Base-by-base conservation (phyloP, 2,113 vertebrate genomes). In the Notiomystis cincta region DNA sequence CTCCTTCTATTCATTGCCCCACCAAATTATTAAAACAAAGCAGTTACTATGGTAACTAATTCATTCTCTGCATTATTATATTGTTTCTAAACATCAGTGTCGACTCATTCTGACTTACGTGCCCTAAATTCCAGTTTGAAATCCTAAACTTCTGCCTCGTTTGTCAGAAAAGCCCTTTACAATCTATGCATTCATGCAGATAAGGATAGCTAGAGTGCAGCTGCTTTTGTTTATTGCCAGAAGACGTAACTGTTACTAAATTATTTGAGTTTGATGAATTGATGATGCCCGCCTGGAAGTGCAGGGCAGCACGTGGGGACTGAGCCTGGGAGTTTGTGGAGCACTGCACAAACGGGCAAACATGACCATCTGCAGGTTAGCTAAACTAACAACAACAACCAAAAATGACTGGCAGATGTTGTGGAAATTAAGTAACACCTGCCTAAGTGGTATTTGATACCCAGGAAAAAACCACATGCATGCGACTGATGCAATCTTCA, bases 11-110 rank as follows among this genome's bases (percentile, higher is more conserved):
- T 96, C 93, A 88, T 19, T 77, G 89, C 70, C 90, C 93, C 86
- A 92, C 87, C 93, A 96, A 96, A 97, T 97, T 95, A 97, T 94
- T 96, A 96, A 96, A 98, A 97, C 96, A 97, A 97, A 97, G 90
- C 82, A 81, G 97, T 97, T 97, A 82, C 97, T 95, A 96, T 96
- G 93, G 96, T 78, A 97, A 96, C 97, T 93, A 96, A 97, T 97
- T 96, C 90, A 96, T 90, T 90, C 93, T 92, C 94, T 95, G 71
- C 86, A 94, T 96, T 95, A 97, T 95, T 96, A 96, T 81, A 96
- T 96, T 96, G 87, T 95, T 92, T 90, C 95, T 89, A 97, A 97
- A 96, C 95, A 95, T 93, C 88, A 86, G 37, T 19, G 22, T 70
- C 53, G 35, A 66, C 81, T 90, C 82, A 2, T 84, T 91, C 87